phyloP scores from a whole-genome alignment of 2,113 vertebrate species.

The Tinamus guttatus region DNA sequence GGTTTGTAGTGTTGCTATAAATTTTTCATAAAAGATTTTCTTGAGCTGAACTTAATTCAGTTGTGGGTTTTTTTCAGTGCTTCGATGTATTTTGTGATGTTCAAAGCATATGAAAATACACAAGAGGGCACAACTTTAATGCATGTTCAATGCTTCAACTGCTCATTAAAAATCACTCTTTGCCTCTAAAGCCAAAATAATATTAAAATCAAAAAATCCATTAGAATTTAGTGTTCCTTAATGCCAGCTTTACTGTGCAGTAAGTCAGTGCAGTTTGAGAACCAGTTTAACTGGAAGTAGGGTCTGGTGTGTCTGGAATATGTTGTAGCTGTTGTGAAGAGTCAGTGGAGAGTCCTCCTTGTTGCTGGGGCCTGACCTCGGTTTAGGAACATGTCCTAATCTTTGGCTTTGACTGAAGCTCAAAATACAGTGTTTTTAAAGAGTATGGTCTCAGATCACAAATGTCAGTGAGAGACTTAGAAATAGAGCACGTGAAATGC shows the following conservation, averaged over 20 bases:
- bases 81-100: not conserved
- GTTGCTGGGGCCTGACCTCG: not conserved
- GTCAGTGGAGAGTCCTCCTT: not conserved
- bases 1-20: not conserved
- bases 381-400: not conserved
- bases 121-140: slow-evolving; percentile 61
- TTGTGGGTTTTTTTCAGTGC: not conserved
- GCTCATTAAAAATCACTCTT: slow-evolving; percentile 1
- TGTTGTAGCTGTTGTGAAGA: not conserved
- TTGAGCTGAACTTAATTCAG: not conserved
- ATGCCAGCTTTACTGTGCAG: not conserved
- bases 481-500: not conserved
- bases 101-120: slow-evolving; percentile 52
- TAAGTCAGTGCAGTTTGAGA: not conserved
- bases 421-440: not conserved
- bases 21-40: slow-evolving; percentile 44
- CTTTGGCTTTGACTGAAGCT: not conserved
- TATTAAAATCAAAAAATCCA: not conserved
- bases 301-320: not conserved
- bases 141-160: not conserved
- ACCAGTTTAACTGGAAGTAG: not conserved
- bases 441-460: not conserved
- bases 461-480: not conserved
- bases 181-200: not conserved
- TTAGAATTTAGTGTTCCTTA: not conserved